A percentile compares a stretch with the other conserved stretches of the same genome.
Evolutionary conservation across 2,113 vertebrate species (phyloP).

Genomic region (Tachuris rubrigastra): DNA sequence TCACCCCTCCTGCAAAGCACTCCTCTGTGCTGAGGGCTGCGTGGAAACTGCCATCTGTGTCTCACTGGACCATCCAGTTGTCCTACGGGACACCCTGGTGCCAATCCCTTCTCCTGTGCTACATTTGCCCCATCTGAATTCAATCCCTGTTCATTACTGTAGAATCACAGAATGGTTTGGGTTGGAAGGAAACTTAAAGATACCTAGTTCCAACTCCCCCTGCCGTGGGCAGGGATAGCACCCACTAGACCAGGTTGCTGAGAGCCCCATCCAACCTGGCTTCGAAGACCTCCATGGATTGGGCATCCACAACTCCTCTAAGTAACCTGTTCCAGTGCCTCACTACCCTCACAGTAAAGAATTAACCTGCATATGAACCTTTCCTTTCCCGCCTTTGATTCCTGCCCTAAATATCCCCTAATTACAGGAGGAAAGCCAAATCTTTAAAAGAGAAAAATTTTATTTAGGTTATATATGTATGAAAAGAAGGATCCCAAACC

Average conservation of each 20-base stretch:
- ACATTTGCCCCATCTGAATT: neutral
- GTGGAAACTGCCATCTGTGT: accelerated
- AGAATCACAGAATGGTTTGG: neutral
- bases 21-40: neutral
- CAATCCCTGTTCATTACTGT: neutral
- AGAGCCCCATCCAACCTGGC: neutral
- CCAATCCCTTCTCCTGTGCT: neutral
- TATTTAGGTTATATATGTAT: neutral
- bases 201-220: accelerated
- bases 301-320: neutral
- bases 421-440: neutral
- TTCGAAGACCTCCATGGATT: neutral
- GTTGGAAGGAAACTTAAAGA: neutral
- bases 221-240: neutral
- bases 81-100: accelerated
- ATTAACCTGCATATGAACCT: neutral
- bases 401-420: neutral
- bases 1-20: neutral
- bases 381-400: neutral
- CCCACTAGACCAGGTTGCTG: neutral
- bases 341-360: neutral
- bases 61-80: neutral
- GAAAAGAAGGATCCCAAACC: neutral
- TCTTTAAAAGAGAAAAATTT: neutral
- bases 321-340: neutral